Evolutionary conservation across 2,797 vertebrate genomes (phyloP).

Genomic region (Alauda arvensis): DNA sequence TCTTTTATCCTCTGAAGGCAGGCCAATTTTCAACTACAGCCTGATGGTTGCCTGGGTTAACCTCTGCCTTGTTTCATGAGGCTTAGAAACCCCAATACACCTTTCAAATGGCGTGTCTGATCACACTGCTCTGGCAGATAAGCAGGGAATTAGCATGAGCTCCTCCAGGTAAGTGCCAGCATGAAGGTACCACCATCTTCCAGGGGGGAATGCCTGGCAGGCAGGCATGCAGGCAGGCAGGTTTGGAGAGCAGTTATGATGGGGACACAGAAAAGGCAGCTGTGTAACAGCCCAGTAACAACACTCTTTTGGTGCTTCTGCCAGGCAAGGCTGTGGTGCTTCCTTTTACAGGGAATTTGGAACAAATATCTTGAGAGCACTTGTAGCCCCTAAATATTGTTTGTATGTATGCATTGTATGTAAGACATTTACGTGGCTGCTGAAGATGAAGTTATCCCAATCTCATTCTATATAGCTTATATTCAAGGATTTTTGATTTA

Average conservation of each 20-base stretch:
- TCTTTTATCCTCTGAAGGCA: conserved; percentile 49
- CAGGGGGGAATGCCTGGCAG: neutral
- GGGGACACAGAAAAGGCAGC: neutral
- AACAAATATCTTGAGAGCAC: neutral
- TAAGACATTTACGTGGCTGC: neutral
- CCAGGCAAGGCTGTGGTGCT: neutral
- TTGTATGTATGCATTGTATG: too few species aligned
- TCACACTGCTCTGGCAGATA: conserved; percentile 37
- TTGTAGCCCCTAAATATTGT: neutral
- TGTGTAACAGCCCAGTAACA: neutral
- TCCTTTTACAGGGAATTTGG: neutral
- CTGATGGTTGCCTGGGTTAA: conserved; percentile 50
- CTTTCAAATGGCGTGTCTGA: conserved; percentile 10
- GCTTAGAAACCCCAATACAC: conserved; percentile 20
- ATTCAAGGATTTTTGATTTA: neutral
- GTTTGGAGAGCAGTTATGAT: neutral
- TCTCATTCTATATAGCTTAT: neutral
- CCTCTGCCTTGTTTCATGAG: conserved; percentile 47
- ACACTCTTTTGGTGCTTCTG: neutral
- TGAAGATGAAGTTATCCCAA: neutral
- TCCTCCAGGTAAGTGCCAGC: neutral
- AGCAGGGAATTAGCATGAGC: neutral
- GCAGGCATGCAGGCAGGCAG: neutral
- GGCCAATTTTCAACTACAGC: conserved; percentile 46
- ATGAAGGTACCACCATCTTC: neutral